phyloP scores from a whole-genome alignment of 2,113 vertebrate genomes.

The Gavialis gangeticus region DNA sequence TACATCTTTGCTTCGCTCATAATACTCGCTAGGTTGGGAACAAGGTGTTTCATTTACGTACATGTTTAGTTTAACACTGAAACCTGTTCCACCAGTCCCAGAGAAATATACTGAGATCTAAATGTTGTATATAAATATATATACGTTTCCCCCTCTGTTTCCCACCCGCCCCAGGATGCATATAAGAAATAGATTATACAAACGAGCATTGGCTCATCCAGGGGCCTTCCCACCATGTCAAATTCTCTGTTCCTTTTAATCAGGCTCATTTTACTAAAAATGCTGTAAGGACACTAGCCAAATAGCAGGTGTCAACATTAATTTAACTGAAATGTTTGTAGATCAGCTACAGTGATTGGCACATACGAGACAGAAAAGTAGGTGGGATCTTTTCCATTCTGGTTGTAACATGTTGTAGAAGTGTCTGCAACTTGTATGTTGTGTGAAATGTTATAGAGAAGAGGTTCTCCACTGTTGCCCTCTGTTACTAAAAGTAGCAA shows the following conservation, averaged over 20 bases:
- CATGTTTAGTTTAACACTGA: not conserved
- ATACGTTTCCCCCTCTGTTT: not conserved
- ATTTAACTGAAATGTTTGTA: not conserved
- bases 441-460: not conserved
- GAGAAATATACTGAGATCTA: slow-evolving; percentile 10
- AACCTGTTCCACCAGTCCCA: slow-evolving; percentile 6
- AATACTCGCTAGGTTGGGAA: not conserved
- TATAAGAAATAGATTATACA: slow-evolving; percentile 49
- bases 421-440: rapidly evolving
- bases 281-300: not conserved
- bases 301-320: not conserved
- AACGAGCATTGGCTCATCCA: not conserved
- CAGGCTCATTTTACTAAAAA: not conserved
- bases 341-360: not conserved
- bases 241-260: slow-evolving; percentile 35
- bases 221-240: slow-evolving; percentile 31
- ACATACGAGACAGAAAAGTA: not conserved
- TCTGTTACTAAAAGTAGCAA: not conserved
- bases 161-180: not conserved
- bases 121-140: too few species aligned
- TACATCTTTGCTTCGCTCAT: not conserved
- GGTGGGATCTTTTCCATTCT: rapidly evolving
- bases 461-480: not conserved
- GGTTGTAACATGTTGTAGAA: rapidly evolving
- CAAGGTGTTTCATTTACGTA: not conserved